Evolutionary conservation across 1,140 invertebrate genomes (phyloP).

Genomic region (Dinothrombium tinctorium): DNA sequence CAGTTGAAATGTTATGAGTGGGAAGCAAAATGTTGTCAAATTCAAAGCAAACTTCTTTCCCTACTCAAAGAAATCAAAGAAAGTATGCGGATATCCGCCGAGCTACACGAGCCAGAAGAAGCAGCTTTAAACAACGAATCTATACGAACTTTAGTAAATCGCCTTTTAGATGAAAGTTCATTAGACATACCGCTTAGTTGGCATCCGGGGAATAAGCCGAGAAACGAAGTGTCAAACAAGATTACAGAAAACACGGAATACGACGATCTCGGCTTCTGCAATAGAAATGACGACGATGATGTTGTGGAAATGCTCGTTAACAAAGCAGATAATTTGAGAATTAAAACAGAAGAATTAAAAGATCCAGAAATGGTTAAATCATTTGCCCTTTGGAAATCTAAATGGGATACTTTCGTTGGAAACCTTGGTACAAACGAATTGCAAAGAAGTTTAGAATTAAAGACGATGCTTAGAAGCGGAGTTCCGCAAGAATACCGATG

Average conservation of each 20-base stretch:
- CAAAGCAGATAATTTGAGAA: no score
- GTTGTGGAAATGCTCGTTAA: background rate
- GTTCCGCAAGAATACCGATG: slow-evolving; percentile 21
- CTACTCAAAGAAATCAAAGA: slow-evolving; percentile 24
- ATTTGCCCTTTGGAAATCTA: slow-evolving; percentile 14
- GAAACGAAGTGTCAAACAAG: background rate
- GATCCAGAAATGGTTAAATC: background rate
- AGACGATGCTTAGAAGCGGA: slow-evolving; percentile 18
- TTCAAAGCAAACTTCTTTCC: slow-evolving; percentile 26
- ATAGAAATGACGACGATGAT: background rate
- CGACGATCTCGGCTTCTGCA: slow-evolving; percentile 12
- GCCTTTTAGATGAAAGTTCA: slow-evolving; percentile 11
- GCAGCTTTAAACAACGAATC: slow-evolving; percentile 7
- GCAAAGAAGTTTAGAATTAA: slow-evolving; percentile 17
- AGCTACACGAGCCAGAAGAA: background rate
- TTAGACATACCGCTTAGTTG: slow-evolving; percentile 14
- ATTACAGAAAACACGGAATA: slow-evolving; percentile 1
- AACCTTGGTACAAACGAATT: slow-evolving; percentile 18
- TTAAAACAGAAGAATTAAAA: background rate
- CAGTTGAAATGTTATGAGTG: slow-evolving; percentile 22
- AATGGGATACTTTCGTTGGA: slow-evolving; percentile 26
- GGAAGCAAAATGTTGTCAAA: slow-evolving; percentile 27
- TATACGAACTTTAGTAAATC: slow-evolving; percentile 6
- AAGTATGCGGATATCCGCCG: slow-evolving; percentile 10
- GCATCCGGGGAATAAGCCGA: slow-evolving; percentile 8